phyloP scores from a whole-genome alignment of 2,113 vertebrate genomes.

The Daubentonia madagascariensis region DNA sequence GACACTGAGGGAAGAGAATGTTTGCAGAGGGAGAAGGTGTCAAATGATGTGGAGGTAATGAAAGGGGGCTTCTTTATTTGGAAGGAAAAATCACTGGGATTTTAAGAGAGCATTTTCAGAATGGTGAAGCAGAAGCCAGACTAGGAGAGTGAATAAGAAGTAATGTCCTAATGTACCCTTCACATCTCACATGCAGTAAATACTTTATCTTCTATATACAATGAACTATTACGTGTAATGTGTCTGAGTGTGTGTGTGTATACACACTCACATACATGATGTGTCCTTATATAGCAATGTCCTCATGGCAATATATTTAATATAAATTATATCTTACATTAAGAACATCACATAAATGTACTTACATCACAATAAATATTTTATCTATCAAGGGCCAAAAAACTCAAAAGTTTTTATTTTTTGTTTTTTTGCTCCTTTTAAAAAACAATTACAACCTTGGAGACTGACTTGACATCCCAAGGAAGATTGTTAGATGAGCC shows the following conservation, averaged over 20 bases:
- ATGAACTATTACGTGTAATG: not conserved
- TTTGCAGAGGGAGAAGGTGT: not conserved
- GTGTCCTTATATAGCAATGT: not conserved
- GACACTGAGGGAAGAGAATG: not conserved
- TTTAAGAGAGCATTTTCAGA: not conserved
- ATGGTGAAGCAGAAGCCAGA: not conserved
- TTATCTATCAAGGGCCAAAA: not conserved
- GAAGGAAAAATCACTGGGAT: not conserved
- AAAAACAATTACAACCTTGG: slow-evolving; percentile 24
- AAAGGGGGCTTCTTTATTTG: not conserved
- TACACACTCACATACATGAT: not conserved
- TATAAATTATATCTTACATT: not conserved
- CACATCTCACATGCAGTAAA: not conserved
- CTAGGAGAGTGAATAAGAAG: not conserved
- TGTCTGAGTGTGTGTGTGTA: not conserved
- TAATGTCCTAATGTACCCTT: not conserved
- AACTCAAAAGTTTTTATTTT: not conserved
- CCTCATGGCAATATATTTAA: not conserved
- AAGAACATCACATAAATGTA: not conserved
- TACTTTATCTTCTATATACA: not conserved
- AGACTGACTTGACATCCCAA: not conserved
- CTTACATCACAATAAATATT: not conserved
- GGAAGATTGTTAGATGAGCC: not conserved
- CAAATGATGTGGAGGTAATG: not conserved
- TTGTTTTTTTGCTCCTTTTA: not conserved